These are phyloP conservation scores for Ganaspis brasiliensis DNA, from an alignment of 2,888 invertebrate species.

Conservation along the genomic window DNA sequence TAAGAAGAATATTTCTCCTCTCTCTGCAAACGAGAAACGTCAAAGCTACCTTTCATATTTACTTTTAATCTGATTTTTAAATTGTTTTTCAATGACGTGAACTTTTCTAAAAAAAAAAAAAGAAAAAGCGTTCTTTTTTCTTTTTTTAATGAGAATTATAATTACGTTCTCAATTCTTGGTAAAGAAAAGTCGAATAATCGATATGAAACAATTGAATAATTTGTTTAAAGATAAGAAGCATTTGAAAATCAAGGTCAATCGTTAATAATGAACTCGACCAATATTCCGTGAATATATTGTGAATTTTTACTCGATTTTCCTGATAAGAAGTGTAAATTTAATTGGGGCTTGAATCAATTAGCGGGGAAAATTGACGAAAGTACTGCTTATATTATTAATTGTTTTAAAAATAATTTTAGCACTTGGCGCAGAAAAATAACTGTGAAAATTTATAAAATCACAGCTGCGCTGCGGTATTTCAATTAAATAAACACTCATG, in stretches of 20 bases:
- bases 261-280: no score
- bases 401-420: background rate
- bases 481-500: conserved; percentile 26
- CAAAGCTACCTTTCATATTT: background rate
- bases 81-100: background rate
- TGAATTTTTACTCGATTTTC: no score
- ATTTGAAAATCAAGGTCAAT: no score
- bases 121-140: no score
- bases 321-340: no score
- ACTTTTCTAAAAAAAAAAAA: no score
- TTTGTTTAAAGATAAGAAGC: no score
- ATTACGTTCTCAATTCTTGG: no score
- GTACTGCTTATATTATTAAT: background rate
- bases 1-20: background rate
- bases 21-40: background rate
- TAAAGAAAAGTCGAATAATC: no score
- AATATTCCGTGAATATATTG: no score
- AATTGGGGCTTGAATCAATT: background rate
- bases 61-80: background rate
- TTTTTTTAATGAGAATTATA: no score
- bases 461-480: conserved; percentile 6
- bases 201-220: no score
- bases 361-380: background rate
- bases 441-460: background rate
- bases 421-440: background rate